Evolutionary conservation across 1,140 invertebrate genomes (phyloP).

Genomic region (Anastrepha obliqua): DNA sequence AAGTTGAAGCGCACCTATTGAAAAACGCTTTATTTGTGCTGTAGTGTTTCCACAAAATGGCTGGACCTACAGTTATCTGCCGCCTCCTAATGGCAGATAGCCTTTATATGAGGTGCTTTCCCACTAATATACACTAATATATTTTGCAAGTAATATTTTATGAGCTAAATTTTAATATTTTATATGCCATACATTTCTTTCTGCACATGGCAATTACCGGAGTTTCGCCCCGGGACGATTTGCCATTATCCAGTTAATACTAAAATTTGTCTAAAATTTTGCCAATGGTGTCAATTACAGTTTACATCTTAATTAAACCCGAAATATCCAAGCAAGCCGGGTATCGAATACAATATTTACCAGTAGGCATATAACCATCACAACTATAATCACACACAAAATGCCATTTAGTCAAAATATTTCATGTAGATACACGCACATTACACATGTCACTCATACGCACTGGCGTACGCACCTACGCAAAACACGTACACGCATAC

Average conservation of each 20-base stretch:
- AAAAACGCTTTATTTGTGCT: too few relatives aligned
- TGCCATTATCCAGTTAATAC: not conserved
- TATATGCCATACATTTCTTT: not conserved
- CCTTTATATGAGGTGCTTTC: too few relatives aligned
- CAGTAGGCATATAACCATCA: not conserved
- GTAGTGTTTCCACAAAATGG: too few relatives aligned
- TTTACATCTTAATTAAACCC: slow-evolving; percentile 35
- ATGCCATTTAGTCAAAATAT: slow-evolving; percentile 21
- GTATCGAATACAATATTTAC: not conserved
- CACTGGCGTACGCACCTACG: not conserved
- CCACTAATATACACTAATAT: too few relatives aligned
- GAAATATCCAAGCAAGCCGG: not conserved
- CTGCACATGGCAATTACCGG: slow-evolving; percentile 19
- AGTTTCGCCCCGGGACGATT: not conserved
- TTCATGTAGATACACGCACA: slow-evolving; percentile 28
- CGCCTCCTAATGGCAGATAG: too few relatives aligned
- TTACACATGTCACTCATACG: slow-evolving; percentile 34
- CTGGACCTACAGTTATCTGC: too few relatives aligned
- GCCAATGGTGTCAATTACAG: slow-evolving; percentile 28
- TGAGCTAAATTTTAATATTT: not conserved
- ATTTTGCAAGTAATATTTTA: not conserved
- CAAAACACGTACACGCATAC: not conserved
- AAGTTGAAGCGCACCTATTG: too few relatives aligned
- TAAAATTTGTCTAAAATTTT: slow-evolving; percentile 5
- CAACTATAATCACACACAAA: not conserved